Evolutionary conservation across 2,888 invertebrate species (phyloP).

Genomic region (Fabriciana adippe): DNA sequence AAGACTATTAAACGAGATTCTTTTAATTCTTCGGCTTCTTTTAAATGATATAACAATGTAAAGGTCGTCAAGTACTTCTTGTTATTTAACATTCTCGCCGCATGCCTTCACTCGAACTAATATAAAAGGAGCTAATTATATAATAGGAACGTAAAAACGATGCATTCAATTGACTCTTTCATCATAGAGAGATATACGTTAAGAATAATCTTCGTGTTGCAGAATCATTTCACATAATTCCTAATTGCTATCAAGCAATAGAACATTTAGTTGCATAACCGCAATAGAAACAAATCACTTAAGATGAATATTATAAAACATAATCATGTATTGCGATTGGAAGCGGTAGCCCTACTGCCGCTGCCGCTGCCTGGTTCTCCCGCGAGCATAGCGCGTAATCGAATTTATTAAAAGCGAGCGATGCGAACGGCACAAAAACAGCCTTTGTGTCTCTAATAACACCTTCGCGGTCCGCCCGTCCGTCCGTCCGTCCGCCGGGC

Average conservation of each 20-base stretch:
- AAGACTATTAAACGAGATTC: conserved; percentile 14
- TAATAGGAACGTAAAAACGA: neutral
- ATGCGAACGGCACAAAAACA: conserved; percentile 28
- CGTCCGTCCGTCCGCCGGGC: neutral
- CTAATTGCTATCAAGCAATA: neutral
- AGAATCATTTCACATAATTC: neutral
- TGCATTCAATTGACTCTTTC: too few relatives aligned
- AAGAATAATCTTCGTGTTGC: neutral
- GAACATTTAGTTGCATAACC: too few relatives aligned
- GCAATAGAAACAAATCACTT: too few relatives aligned
- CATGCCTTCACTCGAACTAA: neutral
- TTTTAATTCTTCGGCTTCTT: conserved; percentile 16
- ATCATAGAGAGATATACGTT: neutral
- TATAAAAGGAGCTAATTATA: neutral
- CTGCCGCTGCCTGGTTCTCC: neutral
- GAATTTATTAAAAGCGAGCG: conserved; percentile 42
- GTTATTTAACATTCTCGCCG: conserved; percentile 9
- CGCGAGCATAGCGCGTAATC: conserved; percentile 37
- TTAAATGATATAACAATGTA: conserved; percentile 19
- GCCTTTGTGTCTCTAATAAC: conserved; percentile 34
- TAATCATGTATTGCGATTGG: too few relatives aligned
- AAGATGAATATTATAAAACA: too few relatives aligned
- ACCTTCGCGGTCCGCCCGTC: neutral
- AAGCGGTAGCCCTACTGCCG: conserved; percentile 8
- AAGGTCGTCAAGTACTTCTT: conserved; percentile 15